Evolutionary conservation across 2,113 vertebrate species (phyloP).

Genomic region (Rhadina sibilatrix): DNA sequence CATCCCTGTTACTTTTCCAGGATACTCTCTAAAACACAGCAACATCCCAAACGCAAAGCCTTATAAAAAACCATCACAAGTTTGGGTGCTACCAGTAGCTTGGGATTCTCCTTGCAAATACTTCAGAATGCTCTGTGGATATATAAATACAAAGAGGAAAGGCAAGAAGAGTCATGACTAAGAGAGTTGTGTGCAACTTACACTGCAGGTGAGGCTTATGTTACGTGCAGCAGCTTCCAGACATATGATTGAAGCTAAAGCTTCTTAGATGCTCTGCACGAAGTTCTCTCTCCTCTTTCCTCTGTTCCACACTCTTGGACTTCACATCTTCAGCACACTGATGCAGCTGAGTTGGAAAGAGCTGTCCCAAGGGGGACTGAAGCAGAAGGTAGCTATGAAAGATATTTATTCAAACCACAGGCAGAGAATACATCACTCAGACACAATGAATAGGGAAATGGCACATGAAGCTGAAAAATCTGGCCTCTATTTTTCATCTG

Average conservation of each 20-base stretch:
- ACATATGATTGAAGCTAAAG: neutral
- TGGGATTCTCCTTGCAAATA: neutral
- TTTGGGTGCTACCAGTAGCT: neutral
- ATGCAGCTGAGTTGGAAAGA: neutral
- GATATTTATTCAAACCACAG: conserved; percentile 24
- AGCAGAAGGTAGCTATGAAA: conserved; percentile 25
- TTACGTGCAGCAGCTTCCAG: neutral
- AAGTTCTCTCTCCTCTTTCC: neutral
- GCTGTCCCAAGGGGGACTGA: neutral
- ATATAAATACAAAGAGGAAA: neutral
- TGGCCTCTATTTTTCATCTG: neutral
- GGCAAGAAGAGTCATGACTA: neutral
- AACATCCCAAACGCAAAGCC: neutral
- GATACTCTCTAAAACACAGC: neutral
- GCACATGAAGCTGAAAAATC: neutral
- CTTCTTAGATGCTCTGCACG: neutral
- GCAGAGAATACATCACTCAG: neutral
- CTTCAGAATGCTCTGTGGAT: neutral
- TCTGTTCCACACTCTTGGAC: neutral
- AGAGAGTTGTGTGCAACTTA: neutral
- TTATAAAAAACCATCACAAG: neutral
- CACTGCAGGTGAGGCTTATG: neutral
- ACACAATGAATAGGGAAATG: neutral
- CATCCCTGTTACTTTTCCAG: neutral
- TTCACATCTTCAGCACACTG: neutral